Evolutionary conservation across 2,113 vertebrate genomes (phyloP).

Genomic region (Laticauda colubrina): DNA sequence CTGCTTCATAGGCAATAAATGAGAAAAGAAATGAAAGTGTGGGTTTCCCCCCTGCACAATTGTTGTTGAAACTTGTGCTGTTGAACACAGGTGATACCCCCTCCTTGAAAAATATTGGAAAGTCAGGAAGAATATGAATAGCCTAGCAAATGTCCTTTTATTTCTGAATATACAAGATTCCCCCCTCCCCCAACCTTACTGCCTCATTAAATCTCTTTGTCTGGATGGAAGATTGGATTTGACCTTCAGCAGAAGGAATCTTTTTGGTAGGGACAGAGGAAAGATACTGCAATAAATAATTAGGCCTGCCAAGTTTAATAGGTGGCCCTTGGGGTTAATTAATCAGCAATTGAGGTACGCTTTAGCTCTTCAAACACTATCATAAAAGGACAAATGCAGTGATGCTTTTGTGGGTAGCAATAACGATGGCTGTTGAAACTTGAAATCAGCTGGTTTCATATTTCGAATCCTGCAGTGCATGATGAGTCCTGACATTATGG

Average conservation of each 20-base stretch:
- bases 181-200: background rate
- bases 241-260: background rate
- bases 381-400: background rate
- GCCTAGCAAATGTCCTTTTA: background rate
- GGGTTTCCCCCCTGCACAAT: background rate
- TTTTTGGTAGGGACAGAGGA: background rate
- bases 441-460: background rate
- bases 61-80: background rate
- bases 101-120: background rate
- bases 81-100: background rate
- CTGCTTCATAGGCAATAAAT: background rate
- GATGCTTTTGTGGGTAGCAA: background rate
- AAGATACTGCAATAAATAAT: conserved; percentile 1
- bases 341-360: background rate
- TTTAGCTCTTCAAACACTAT: background rate
- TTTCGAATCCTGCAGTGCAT: background rate
- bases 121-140: background rate
- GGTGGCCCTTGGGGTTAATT: background rate
- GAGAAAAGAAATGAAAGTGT: background rate
- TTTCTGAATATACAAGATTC: background rate
- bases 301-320: background rate
- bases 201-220: background rate
- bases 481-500: background rate
- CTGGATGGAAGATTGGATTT: background rate
- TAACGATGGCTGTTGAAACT: background rate